Percentiles rank a stretch among this genome's conserved stretches.
These are phyloP conservation scores for Ligdia adustata DNA, from an alignment of 2,888 invertebrate species.

Conservation along the genomic window DNA sequence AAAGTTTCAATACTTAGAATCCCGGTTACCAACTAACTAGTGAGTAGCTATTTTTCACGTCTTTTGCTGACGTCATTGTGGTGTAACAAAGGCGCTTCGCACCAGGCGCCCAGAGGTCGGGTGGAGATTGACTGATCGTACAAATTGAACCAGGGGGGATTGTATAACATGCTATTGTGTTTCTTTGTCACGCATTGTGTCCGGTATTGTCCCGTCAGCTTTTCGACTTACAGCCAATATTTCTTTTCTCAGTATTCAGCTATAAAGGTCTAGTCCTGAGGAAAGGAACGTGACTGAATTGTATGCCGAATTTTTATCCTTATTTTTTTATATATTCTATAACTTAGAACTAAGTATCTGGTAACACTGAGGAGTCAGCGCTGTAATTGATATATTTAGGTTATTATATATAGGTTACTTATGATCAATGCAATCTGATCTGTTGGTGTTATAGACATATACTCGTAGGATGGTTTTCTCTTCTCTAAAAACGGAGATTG, in stretches of 20 bases:
- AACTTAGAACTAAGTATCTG: too few relatives aligned
- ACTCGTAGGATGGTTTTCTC: too few relatives aligned
- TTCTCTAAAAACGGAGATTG: too few relatives aligned
- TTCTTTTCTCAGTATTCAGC: constrained; percentile 41
- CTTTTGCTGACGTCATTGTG: constrained; percentile 61
- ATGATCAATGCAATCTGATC: too few relatives aligned
- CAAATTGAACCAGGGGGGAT: constrained; percentile 76
- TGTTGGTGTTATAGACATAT: too few relatives aligned
- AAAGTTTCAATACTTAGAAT: too few relatives aligned
- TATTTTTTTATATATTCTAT: too few relatives aligned
- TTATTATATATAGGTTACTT: too few relatives aligned
- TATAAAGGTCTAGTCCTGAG: background rate
- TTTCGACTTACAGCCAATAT: constrained; percentile 69
- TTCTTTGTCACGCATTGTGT: constrained; percentile 25
- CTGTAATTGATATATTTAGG: too few relatives aligned
- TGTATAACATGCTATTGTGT: constrained; percentile 67
- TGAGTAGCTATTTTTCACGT: constrained; percentile 58
- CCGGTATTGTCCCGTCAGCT: constrained; percentile 38
- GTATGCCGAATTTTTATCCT: constrained; percentile 1
- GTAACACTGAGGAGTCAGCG: too few relatives aligned
- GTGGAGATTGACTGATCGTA: constrained; percentile 75
- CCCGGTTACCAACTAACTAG: too few relatives aligned
- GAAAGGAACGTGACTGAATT: constrained; percentile 13
- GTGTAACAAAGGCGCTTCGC: constrained; percentile 61
- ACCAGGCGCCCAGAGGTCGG: constrained; percentile 65